Evolutionary conservation across 2,888 invertebrate species (phyloP).

Genomic region (Cyclophora albipunctata): DNA sequence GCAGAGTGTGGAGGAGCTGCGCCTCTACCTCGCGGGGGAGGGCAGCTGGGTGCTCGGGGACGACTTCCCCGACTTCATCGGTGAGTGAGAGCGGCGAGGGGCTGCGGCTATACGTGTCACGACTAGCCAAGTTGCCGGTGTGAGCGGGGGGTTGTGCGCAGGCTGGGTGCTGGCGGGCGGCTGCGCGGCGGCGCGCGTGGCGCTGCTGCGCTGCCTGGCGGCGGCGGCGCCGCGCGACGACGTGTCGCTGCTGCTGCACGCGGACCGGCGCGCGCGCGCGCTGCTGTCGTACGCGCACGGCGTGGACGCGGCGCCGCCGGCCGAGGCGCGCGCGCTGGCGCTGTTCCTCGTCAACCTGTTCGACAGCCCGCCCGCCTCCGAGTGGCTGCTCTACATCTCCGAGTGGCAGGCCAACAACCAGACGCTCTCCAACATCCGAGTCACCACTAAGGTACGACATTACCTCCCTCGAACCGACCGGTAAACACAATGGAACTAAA

Average conservation of each 20-base stretch:
- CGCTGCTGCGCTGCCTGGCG: conserved; percentile 82
- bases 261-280: conserved; percentile 91
- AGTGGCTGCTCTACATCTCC: conserved; percentile 95
- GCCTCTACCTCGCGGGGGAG: conserved; percentile 91
- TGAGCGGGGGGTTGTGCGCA: conserved; percentile 69
- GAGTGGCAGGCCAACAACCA: conserved; percentile 89
- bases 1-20: conserved; percentile 85
- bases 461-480: conserved; percentile 66
- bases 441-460: conserved; percentile 86
- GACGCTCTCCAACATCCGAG: conserved; percentile 89
- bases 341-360: conserved; percentile 89
- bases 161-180: conserved; percentile 70
- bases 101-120: conserved; percentile 3
- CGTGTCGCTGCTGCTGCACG: conserved; percentile 90
- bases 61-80: conserved; percentile 83
- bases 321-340: conserved; percentile 87
- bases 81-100: no score
- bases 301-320: conserved; percentile 82
- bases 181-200: conserved; percentile 77
- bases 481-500: no score
- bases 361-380: conserved; percentile 90
- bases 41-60: conserved; percentile 95
- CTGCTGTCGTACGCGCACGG: conserved; percentile 90
- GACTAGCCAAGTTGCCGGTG: no score
- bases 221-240: conserved; percentile 90